Evolutionary conservation across 2,113 vertebrate genomes (phyloP).

Genomic region (Hypocryptadius cinnamomeus): DNA sequence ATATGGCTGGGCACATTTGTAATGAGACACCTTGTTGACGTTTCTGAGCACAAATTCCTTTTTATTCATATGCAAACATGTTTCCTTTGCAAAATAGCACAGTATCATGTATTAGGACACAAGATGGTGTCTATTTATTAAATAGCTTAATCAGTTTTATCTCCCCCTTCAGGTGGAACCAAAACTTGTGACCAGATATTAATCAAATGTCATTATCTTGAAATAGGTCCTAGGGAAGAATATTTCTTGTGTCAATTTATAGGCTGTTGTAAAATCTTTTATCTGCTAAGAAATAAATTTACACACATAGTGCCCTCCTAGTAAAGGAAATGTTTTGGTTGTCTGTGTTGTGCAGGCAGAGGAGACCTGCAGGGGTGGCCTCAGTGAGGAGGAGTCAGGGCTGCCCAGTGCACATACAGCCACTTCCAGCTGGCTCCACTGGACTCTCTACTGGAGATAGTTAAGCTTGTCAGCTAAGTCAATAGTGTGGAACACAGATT

Average conservation of each 20-base stretch:
- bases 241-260: background rate
- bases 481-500: background rate
- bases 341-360: background rate
- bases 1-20: background rate
- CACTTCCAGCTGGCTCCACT: accelerated
- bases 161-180: background rate
- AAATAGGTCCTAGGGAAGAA: background rate
- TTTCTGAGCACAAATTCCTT: background rate
- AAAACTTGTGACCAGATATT: background rate
- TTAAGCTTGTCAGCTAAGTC: background rate
- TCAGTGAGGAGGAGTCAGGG: background rate
- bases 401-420: accelerated
- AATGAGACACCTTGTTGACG: constrained; percentile 1
- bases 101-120: background rate
- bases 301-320: background rate
- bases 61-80: background rate
- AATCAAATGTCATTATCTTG: background rate
- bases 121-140: background rate
- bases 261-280: background rate
- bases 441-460: background rate
- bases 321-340: background rate
- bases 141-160: background rate
- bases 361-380: background rate
- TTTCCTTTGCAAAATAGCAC: background rate
- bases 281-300: background rate